Evolutionary conservation across 2,797 vertebrate genomes (phyloP).

Genomic region (Jordanella pulchra): DNA sequence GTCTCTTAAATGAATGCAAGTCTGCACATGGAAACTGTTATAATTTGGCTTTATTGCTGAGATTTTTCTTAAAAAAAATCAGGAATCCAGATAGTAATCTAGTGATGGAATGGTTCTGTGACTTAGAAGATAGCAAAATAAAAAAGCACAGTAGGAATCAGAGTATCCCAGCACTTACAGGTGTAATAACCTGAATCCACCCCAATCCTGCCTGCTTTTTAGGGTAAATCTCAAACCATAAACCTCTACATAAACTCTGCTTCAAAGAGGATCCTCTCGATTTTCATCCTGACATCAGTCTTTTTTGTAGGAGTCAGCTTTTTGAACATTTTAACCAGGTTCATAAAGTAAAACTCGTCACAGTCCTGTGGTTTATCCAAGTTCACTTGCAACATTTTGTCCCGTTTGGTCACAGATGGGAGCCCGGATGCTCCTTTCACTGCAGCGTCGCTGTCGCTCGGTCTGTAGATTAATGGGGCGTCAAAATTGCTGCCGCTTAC

Average conservation of each 20-base stretch:
- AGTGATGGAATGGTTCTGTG: not conserved
- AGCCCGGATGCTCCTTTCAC: not conserved
- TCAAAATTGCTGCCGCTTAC: not conserved
- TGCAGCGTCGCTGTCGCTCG: not conserved
- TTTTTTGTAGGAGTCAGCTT: conserved; percentile 44
- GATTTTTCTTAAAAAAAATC: not conserved
- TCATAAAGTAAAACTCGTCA: conserved; percentile 56
- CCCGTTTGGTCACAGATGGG: not conserved
- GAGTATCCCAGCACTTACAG: not conserved
- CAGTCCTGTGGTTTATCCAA: conserved; percentile 44
- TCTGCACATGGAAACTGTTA: not conserved
- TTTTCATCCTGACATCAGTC: conserved; percentile 41
- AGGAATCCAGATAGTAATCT: not conserved
- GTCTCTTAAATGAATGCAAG: not conserved
- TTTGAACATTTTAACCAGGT: conserved; percentile 45
- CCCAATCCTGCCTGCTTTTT: not conserved
- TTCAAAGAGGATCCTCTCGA: conserved; percentile 45
- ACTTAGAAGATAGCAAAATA: not conserved
- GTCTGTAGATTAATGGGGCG: not conserved
- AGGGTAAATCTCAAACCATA: not conserved
- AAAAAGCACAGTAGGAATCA: not conserved
- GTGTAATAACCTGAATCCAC: not conserved
- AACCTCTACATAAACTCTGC: conserved; percentile 38
- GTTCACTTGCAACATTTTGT: conserved; percentile 36
- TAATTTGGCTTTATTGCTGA: not conserved